Evolutionary conservation across 2,797 vertebrate genomes (phyloP), one percentile per base, ranked within the genome.

Genomic region (Poeciliopsis gracilis): DNA sequence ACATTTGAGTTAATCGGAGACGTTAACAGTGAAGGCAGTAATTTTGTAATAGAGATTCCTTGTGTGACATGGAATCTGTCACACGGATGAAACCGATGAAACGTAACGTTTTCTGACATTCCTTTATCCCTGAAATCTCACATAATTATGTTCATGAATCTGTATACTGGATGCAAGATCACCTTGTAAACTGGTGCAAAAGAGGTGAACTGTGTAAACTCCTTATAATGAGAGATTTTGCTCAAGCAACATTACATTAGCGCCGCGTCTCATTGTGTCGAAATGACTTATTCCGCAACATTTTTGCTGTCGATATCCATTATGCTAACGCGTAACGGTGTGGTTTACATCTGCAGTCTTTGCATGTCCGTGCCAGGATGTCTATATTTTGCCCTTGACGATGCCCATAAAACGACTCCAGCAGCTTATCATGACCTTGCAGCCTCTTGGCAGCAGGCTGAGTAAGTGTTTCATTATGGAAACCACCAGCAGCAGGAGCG

Each of bases 391-490:
- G 79, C 76, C 86, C 87, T 90, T 87, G 87, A 87, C 45, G 4
- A 41, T 77, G 77, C 72, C 76, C 13, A 75, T 84, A 90, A 90
- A 90, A 88, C 57, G 33, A 73, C 84, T 79, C 16, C 77, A 91
- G 83, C 82, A 72, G 83, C 83, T 86, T 85, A 83, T 87, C 69
- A 46, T 90, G 88, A 90, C 90, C 87, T 91, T 88, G 90, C 80
- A 81, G 82, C 83, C 86, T 87, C 72, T 83, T 59, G 84, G 88
- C 88, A 87, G 85, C 84, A 72, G 85, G 78, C 82, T 94, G 90
- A 93, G 81, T 92, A 90, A 92, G 84, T 92, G 87, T 87, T 91
- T 93, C 89, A 91, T 94, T 92, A 91, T 85, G 77, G 83, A 89
- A 87, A 87, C 84, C 83, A 81, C 77, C 83, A 82, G 90, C 90